Conservation (phyloP, 64 coral and sea anemone genomes). For the Catalaphyllia jardinei region DNA sequence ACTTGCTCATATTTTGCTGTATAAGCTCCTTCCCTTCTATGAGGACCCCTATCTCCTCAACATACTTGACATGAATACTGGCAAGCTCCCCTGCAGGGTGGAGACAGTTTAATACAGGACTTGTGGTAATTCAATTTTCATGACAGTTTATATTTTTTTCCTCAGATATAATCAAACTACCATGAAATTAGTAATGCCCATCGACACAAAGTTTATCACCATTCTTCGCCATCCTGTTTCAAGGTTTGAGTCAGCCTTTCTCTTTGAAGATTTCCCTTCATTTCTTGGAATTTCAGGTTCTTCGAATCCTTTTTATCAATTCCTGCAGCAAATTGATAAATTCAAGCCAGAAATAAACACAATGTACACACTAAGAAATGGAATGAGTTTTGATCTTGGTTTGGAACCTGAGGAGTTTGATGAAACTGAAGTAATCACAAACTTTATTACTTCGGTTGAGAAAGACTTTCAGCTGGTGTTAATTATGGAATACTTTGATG, state of each 20-base stretch:
- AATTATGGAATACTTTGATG: conserved; percentile 61
- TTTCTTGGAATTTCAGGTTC: conserved; percentile 48
- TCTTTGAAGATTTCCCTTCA: conserved; percentile 43
- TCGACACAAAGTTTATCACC: conserved; percentile 56
- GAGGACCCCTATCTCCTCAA: too few species aligned
- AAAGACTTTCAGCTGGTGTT: conserved; percentile 61
- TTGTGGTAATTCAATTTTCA: too few species aligned
- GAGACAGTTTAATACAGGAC: too few species aligned
- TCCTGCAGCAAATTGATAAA: conserved; percentile 35
- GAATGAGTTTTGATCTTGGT: neutral
- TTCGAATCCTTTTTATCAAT: conserved; percentile 36
- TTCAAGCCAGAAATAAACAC: conserved; percentile 33
- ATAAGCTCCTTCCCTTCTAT: too few species aligned
- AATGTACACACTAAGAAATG: conserved; percentile 38
- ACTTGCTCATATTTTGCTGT: too few species aligned
- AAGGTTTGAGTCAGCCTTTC: conserved; percentile 66
- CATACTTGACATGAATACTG: too few species aligned
- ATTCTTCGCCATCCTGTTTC: conserved; percentile 61
- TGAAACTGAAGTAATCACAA: neutral
- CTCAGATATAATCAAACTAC: conserved; percentile 51
- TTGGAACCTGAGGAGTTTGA: conserved; percentile 59
- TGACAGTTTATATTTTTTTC: neutral
- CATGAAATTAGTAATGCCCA: conserved; percentile 55
- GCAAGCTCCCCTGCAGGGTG: too few species aligned
- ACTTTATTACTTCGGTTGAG: conserved; percentile 47